Evolutionary conservation across 2,888 invertebrate species (phyloP).

Genomic region (Oxycera nigricornis): DNA sequence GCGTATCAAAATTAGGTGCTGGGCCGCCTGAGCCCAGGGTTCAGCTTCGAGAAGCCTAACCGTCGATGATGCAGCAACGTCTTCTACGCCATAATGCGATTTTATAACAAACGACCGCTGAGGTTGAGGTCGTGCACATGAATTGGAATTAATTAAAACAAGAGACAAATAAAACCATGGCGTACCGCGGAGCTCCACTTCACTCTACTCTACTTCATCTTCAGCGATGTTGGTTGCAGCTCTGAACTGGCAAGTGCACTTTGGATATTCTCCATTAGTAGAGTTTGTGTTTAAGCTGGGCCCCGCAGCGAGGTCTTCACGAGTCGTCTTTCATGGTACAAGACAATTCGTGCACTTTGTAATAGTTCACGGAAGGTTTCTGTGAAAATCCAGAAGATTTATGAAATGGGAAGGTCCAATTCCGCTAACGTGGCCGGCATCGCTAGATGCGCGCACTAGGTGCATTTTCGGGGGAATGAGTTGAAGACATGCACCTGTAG

Average conservation of each 20-base stretch:
- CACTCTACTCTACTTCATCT: neutral
- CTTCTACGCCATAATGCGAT: conserved; percentile 18
- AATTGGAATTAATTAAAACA: conserved; percentile 38
- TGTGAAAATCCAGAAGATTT: conserved; percentile 38
- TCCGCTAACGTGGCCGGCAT: neutral
- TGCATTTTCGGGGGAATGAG: neutral
- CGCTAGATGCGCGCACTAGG: neutral
- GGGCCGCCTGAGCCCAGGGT: neutral
- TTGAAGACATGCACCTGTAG: conserved; percentile 31
- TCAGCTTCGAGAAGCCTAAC: neutral
- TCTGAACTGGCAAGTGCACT: conserved; percentile 17
- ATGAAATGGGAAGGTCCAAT: conserved; percentile 40
- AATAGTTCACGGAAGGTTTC: conserved; percentile 35
- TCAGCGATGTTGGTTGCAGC: neutral
- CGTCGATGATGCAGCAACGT: neutral
- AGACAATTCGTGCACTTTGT: conserved; percentile 29
- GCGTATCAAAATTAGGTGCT: conserved; percentile 18
- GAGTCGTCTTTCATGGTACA: conserved; percentile 12
- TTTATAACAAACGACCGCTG: conserved; percentile 37
- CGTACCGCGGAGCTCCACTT: conserved; percentile 3
- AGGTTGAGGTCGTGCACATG: conserved; percentile 40
- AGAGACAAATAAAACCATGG: conserved; percentile 31
- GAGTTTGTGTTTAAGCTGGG: neutral
- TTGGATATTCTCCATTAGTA: neutral
- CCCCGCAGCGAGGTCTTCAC: conserved; percentile 14